Conservation (phyloP, 2,888 invertebrate species). For the Synanthedon vespiformis region DNA sequence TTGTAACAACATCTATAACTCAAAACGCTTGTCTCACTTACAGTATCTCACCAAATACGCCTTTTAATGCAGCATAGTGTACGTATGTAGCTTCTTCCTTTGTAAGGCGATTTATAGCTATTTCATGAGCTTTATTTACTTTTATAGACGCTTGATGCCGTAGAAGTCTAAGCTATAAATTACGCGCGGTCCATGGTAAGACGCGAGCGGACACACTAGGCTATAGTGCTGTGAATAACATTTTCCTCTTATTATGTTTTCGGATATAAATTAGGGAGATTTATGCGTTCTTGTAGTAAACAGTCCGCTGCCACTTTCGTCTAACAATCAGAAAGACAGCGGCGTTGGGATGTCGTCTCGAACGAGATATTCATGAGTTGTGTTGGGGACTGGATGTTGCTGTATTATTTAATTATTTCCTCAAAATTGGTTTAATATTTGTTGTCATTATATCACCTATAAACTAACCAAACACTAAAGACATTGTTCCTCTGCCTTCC, state of each 20-base stretch:
- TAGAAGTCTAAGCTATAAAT: slow-evolving; percentile 58
- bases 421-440: too few relatives aligned
- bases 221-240: slow-evolving; percentile 48
- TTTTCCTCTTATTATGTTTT: slow-evolving; percentile 66
- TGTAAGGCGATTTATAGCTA: slow-evolving; percentile 57
- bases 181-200: slow-evolving; percentile 34
- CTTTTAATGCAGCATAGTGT: slow-evolving; percentile 15
- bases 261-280: slow-evolving; percentile 64
- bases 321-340: slow-evolving; percentile 28
- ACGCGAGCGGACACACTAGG: slow-evolving; percentile 39
- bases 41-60: slow-evolving; percentile 29
- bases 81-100: slow-evolving; percentile 41
- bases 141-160: slow-evolving; percentile 52
- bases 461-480: too few relatives aligned
- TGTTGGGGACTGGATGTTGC: background rate
- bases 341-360: slow-evolving; percentile 17
- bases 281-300: slow-evolving; percentile 37
- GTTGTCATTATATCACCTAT: too few relatives aligned
- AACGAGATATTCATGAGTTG: slow-evolving; percentile 30
- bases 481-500: too few relatives aligned
- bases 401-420: too few relatives aligned
- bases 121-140: slow-evolving; percentile 67
- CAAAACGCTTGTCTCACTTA: slow-evolving; percentile 21
- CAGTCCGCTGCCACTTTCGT: slow-evolving; percentile 31
- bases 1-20: slow-evolving; percentile 17